Evolutionary conservation across 2,797 vertebrate species (phyloP), one percentile per base, ranked within the genome.

Genomic region (Epinephelus coioides): DNA sequence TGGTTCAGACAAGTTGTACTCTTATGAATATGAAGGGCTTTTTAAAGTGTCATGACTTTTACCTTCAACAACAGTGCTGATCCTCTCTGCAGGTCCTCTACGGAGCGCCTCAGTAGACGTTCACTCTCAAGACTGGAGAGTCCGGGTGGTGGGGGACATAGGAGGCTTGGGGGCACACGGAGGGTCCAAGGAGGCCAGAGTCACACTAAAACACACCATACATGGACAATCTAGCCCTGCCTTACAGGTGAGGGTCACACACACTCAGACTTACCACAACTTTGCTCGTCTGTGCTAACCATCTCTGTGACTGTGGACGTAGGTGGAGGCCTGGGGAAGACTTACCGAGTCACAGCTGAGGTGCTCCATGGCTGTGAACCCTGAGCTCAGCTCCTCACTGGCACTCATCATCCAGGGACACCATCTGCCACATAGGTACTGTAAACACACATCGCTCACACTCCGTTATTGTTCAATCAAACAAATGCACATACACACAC

Each of bases 261-360:
- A 1, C 4, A 15, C 11, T 14, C 14, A 44, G 2, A 30, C 47
- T 18, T 13, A 5, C 7, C 27, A 43, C 1, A 6, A 0, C n/a
- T 13, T 38, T 56, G 3, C 56, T 70, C 14, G 15, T 66, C 19
- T 60, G 11, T 60, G 56, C 40, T 81, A 5, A 82, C 25, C 1
- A 2, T 19, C n/a, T 79, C 6, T 79, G 18, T 61, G 46, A 56
- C 50, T 72, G 34, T 54, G 60, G 46, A 6, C 78, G 40, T 5
- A 96, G 96, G 86, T 95, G n/a, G 95, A 95, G 76, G 92, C 92
- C 44, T 94, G 93, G 94, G 93, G 91, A 51, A 84, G 88, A 84
- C 77, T 96, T 6, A 95, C 92, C 5, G 93, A 90, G 64, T 92
- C 92, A 5, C 93, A 95, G 83, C 81, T 93, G 18, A 90, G 88